Percentiles rank a stretch among this genome's conserved stretches.
Conservation (phyloP, 1,140 invertebrate genomes). For the Drosophila quadrilineata region DNA sequence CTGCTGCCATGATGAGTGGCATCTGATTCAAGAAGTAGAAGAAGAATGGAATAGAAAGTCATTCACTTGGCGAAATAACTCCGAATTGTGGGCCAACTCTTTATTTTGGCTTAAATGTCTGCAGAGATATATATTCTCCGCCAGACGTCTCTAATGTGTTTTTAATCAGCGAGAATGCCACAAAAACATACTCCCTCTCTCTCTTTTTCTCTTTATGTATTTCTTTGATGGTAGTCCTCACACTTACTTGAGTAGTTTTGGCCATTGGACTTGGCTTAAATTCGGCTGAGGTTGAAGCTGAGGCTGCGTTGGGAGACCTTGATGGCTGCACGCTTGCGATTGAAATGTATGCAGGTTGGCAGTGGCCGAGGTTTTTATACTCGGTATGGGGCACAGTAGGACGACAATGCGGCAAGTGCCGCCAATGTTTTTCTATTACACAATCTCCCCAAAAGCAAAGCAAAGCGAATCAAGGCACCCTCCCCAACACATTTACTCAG, state of each 20-base stretch:
- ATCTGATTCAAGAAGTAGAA: slow-evolving; percentile 33
- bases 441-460: slow-evolving; percentile 32
- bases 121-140: no score
- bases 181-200: background rate
- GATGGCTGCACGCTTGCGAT: slow-evolving; percentile 39
- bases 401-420: slow-evolving; percentile 40
- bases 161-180: slow-evolving; percentile 38
- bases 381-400: slow-evolving; percentile 14
- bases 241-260: slow-evolving; percentile 52
- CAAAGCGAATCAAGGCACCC: background rate
- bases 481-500: no score
- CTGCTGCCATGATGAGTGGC: slow-evolving; percentile 53
- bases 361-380: slow-evolving; percentile 58
- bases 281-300: slow-evolving; percentile 23
- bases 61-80: background rate
- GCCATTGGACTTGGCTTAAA: slow-evolving; percentile 46
- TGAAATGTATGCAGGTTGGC: slow-evolving; percentile 55
- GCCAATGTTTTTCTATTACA: slow-evolving; percentile 57
- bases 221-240: no score
- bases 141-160: slow-evolving; percentile 31
- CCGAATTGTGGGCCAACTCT: no score
- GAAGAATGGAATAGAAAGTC: background rate
- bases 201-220: background rate
- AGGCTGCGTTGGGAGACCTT: slow-evolving; percentile 33
- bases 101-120: no score